These are phyloP conservation scores for Ellobium chinense DNA, from an alignment of 2,888 invertebrate species.

Conservation along the genomic window DNA sequence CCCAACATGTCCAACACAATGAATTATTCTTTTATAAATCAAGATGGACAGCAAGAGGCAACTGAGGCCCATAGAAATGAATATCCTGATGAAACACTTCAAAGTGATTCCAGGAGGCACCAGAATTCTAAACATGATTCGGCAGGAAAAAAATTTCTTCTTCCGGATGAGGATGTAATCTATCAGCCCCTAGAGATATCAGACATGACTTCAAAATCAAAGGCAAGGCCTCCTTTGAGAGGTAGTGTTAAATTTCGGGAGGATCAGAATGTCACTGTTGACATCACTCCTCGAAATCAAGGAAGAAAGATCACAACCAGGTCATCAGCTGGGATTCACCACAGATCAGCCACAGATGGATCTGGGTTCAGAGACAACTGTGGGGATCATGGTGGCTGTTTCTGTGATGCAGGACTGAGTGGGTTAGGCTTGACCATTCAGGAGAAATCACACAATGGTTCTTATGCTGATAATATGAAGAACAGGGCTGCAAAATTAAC, in stretches of 20 bases:
- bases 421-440: too few relatives aligned
- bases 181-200: background rate
- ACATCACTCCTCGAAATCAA: slow-evolving; percentile 7
- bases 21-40: background rate
- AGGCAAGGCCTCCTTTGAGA: background rate
- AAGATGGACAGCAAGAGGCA: background rate
- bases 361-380: background rate
- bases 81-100: background rate
- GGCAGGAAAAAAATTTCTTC: background rate
- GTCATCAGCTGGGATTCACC: background rate
- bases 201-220: background rate
- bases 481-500: too few relatives aligned
- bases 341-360: background rate
- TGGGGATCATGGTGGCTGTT: too few relatives aligned
- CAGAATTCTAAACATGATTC: background rate
- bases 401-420: too few relatives aligned
- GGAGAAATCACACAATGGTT: too few relatives aligned
- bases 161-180: background rate
- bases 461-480: background rate
- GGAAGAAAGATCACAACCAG: background rate
- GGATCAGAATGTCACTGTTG: background rate
- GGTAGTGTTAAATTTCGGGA: background rate
- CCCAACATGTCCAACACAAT: background rate
- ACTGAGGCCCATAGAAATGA: background rate
- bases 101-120: too few relatives aligned